Evolutionary conservation across 2,113 vertebrate species (phyloP), one percentile per base, ranked within the genome.

Genomic region (Ifrita kowaldi): DNA sequence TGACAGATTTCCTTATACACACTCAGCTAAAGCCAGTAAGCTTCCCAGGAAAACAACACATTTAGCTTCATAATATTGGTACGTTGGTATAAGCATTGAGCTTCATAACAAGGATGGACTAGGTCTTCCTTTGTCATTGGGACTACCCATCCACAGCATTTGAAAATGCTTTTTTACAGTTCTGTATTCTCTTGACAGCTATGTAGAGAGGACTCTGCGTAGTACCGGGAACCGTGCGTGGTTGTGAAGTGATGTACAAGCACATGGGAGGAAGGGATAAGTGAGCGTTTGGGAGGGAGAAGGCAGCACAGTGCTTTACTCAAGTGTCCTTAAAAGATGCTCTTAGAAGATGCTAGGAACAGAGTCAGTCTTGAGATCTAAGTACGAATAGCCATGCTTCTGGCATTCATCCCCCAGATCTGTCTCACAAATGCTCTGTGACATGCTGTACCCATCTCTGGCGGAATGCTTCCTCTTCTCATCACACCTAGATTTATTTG

Each of bases 21-120:
- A n/a, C 57, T 30, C 16, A 57, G 5, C 16, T 59, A 74, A 84
- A 67, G 4, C 20, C 19, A 35, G 10, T 44, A 80, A 68, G 73
- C 23, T 67, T 50, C 4, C 9, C 27, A 33, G 13, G 20, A 9
- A 63, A 87, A 28, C 2, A 65, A 15, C 13, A 67, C 5, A 37
- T 15, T 32, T 49, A 64, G 2, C 22, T 84, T 74, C 7, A 28
- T 57, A 39, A 13, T 77, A 6, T 30, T 47, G 33, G 8, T 69
- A 52, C 0, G 0, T 30, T 62, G n/a, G 3, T 57, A 39, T 26
- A 39, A 81, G 44, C 9, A 33, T 1, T 24, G 37, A 70, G 11
- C 26, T 63, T 46, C 55, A 26, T 28, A n/a, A 26, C 9, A 62
- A 62, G 26, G 30, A 20, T 16, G 20, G 11, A 50, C 11, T 32